Evolutionary conservation across 37 sponge, comb jelly and placozoan species (phyloP).

Genomic region (Ephydatia muelleri): DNA sequence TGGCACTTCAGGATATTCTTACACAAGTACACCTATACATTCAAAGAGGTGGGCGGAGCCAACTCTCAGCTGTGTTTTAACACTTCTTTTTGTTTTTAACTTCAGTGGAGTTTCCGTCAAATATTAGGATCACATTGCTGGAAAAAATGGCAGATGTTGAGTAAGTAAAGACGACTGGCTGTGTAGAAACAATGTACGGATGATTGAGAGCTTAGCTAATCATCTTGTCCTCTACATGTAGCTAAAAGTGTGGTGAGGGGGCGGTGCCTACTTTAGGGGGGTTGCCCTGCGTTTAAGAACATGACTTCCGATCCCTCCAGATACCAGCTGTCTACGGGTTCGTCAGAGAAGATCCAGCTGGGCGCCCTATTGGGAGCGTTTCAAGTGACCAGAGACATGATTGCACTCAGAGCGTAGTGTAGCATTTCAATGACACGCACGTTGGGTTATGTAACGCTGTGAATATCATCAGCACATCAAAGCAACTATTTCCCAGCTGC

Average conservation of each 20-base stretch:
- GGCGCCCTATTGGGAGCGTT: slow-evolving; percentile 90
- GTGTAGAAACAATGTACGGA: no score
- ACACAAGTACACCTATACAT: slow-evolving; percentile 85
- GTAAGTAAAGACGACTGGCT: slow-evolving; percentile 31
- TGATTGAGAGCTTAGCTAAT: no score
- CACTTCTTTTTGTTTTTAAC: neutral
- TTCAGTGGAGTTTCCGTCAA: slow-evolving; percentile 92
- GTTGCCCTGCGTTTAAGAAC: neutral
- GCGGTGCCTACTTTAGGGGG: no score
- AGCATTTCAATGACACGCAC: neutral
- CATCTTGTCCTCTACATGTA: neutral
- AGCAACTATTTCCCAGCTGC: no score
- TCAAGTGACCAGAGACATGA: slow-evolving; percentile 83
- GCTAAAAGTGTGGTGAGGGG: neutral
- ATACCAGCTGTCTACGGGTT: slow-evolving; percentile 72
- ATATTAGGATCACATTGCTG: slow-evolving; percentile 72
- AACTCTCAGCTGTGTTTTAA: neutral
- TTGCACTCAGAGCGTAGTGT: slow-evolving; percentile 31
- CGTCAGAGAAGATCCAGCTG: slow-evolving; percentile 94
- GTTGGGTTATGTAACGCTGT: neutral
- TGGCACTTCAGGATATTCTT: slow-evolving; percentile 92
- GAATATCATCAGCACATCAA: neutral
- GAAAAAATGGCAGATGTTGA: slow-evolving; percentile 90
- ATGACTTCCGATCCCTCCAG: slow-evolving; percentile 13
- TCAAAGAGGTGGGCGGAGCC: slow-evolving; percentile 64